Conservation (phyloP, 2,797 vertebrate species). For the Macrochelys suwanniensis region DNA sequence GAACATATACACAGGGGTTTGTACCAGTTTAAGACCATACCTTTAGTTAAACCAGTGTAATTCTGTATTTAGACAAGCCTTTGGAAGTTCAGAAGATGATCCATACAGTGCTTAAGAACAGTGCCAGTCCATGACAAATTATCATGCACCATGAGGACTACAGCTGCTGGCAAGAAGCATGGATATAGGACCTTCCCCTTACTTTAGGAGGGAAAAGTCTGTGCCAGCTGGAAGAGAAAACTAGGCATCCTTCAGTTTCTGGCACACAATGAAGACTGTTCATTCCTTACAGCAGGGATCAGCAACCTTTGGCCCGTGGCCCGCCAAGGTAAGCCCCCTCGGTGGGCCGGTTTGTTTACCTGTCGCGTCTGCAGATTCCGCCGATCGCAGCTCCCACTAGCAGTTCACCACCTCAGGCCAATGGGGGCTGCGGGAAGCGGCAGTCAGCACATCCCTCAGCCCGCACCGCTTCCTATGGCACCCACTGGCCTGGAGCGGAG, state of each 20-base stretch:
- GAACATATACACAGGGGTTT: neutral
- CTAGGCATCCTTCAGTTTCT: neutral
- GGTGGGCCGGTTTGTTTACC: no score
- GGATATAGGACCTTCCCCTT: neutral
- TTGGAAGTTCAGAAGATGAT: neutral
- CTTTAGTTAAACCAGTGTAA: neutral
- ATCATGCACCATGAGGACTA: neutral
- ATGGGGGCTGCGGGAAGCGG: no score
- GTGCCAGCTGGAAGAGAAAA: constrained; percentile 35
- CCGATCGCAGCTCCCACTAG: no score
- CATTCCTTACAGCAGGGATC: neutral
- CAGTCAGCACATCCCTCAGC: no score
- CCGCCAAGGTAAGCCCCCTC: no score
- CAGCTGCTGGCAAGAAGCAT: neutral
- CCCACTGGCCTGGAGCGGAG: no score
- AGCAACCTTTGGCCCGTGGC: no score
- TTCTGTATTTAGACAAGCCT: neutral
- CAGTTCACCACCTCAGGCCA: no score
- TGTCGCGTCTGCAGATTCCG: no score
- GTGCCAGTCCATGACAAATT: neutral
- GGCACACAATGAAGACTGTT: constrained; percentile 23
- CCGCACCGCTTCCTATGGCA: no score
- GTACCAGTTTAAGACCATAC: neutral
- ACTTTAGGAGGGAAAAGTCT: neutral
- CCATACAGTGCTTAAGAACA: neutral